phyloP scores from a whole-genome alignment of 2,888 invertebrate genomes.

The Buathra laborator region DNA sequence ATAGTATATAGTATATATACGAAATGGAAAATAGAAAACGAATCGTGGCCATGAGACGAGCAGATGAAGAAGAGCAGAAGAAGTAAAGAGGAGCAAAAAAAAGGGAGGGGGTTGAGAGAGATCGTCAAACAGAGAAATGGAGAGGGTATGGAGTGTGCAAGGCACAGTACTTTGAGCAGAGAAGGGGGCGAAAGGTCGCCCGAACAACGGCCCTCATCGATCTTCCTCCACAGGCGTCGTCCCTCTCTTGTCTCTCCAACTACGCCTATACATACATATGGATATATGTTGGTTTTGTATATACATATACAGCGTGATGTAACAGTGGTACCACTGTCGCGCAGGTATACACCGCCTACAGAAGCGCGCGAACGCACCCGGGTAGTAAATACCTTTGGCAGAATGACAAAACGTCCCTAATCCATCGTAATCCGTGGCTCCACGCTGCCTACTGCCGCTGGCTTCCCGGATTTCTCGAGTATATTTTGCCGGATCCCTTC shows the following conservation, averaged over 20 bases:
- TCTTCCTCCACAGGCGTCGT: conserved; percentile 61
- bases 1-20: conserved; percentile 28
- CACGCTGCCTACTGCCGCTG: conserved; percentile 54
- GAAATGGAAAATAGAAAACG: conserved; percentile 63
- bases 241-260: conserved; percentile 49
- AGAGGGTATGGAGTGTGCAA: conserved; percentile 30
- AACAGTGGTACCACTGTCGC: conserved; percentile 29
- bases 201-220: conserved; percentile 68
- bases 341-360: conserved; percentile 32
- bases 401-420: conserved; percentile 73
- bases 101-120: background rate
- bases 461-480: conserved; percentile 71
- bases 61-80: conserved; percentile 9
- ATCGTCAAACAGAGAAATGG: conserved; percentile 38
- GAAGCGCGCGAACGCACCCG: conserved; percentile 59
- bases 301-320: background rate
- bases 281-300: conserved; percentile 9
- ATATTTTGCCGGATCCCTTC: conserved; percentile 55
- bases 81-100: conserved; percentile 14
- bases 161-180: conserved; percentile 35
- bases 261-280: conserved; percentile 23
- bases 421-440: conserved; percentile 71
- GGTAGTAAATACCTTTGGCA: conserved; percentile 72
- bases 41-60: conserved; percentile 34
- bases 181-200: conserved; percentile 49